These are phyloP conservation scores for Teleiodes luculella DNA, from an alignment of 2,888 invertebrate genomes.

Conservation along the genomic window DNA sequence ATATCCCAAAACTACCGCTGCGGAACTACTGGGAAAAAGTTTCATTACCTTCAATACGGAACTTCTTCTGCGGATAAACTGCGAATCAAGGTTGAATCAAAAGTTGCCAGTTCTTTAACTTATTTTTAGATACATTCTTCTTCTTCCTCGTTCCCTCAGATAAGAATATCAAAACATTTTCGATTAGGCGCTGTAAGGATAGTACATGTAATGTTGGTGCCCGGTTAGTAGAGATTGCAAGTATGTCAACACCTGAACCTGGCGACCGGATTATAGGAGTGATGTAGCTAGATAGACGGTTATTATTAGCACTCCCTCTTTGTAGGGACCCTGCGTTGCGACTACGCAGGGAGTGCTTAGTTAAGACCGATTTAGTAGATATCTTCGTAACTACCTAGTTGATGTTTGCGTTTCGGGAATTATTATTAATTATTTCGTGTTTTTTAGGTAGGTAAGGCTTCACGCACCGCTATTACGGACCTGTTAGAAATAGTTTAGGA, in stretches of 20 bases:
- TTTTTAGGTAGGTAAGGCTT: no score
- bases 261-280: neutral
- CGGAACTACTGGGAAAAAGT: no score
- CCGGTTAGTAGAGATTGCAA: neutral
- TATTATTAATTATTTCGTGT: neutral
- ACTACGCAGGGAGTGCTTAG: neutral
- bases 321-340: neutral
- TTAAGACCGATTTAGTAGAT: neutral
- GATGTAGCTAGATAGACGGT: neutral
- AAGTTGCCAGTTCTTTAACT: no score
- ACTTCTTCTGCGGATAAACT: no score
- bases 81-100: no score
- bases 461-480: no score
- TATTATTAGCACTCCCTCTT: neutral
- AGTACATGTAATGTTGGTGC: neutral
- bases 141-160: no score
- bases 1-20: no score
- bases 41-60: no score
- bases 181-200: neutral
- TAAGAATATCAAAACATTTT: no score
- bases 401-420: neutral
- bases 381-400: neutral
- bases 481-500: no score
- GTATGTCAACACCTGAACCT: neutral
- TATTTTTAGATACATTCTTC: no score